Evolutionary conservation across 2,797 vertebrate species (phyloP).

Genomic region (Macropus fuliginosus): DNA sequence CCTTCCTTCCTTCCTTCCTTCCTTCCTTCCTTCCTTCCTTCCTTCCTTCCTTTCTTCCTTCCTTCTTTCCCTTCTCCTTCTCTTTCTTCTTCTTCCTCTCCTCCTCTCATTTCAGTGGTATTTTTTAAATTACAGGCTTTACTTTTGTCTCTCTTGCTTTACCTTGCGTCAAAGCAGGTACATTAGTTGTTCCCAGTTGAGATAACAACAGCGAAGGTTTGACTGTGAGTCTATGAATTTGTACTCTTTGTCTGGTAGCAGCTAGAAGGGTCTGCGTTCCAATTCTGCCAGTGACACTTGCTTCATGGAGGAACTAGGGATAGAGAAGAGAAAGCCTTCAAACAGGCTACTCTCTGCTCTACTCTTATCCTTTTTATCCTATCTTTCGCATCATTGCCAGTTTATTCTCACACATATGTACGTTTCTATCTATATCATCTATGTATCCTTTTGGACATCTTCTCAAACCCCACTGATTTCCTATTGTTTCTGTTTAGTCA

Average conservation of each 20-base stretch:
- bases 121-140: background rate
- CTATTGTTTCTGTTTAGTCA: background rate
- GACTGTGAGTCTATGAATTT: background rate
- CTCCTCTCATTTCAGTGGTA: background rate
- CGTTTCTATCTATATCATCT: background rate
- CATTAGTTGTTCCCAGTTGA: background rate
- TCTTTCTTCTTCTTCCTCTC: rapidly evolving
- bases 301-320: background rate
- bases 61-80: background rate
- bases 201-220: background rate
- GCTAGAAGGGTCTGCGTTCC: background rate
- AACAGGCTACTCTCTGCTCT: background rate
- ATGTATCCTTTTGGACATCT: background rate
- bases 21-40: no score
- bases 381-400: background rate
- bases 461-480: background rate
- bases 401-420: background rate
- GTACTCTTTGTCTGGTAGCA: background rate
- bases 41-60: background rate
- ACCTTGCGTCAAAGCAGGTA: background rate
- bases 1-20: no score
- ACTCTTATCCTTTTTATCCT: background rate
- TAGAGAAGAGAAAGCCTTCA: background rate
- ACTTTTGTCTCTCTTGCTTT: background rate
- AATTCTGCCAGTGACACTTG: background rate